A percentile compares a stretch with the other conserved stretches of the same genome.
These are phyloP conservation scores for Darevskia nairensis DNA, from an alignment of 2,797 vertebrate genomes.

Conservation along the genomic window DNA sequence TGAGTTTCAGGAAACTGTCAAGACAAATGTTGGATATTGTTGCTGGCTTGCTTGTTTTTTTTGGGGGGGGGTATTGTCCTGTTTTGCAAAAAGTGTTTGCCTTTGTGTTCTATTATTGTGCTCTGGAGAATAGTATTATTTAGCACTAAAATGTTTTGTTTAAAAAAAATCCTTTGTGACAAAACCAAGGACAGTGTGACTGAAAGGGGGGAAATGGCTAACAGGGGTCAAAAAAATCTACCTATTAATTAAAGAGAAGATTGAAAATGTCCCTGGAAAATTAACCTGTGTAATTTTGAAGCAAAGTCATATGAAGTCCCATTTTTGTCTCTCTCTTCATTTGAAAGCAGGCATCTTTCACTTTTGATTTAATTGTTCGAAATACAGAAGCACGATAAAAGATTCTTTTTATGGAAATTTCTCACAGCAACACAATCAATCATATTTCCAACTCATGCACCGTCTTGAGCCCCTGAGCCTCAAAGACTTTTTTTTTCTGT, in stretches of 20 bases:
- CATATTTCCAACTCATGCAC: constrained; percentile 80
- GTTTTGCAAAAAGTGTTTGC: neutral
- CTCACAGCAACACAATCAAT: constrained; percentile 82
- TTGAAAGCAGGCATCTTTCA: constrained; percentile 73
- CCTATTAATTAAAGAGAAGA: constrained; percentile 41
- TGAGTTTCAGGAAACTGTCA: neutral
- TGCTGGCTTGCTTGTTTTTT: neutral
- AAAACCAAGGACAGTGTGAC: constrained; percentile 7
- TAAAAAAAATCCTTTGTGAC: neutral
- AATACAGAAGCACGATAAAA: constrained; percentile 78
- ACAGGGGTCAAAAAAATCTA: neutral
- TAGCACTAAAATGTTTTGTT: neutral
- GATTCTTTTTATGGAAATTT: constrained; percentile 84
- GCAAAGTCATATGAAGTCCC: constrained; percentile 57
- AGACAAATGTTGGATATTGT: neutral
- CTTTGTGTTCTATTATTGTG: neutral
- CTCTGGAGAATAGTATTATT: neutral
- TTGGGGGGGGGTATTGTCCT: neutral
- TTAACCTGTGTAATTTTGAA: neutral
- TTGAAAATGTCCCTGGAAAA: constrained; percentile 35
- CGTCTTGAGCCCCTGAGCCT: constrained; percentile 81
- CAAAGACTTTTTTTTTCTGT: constrained; percentile 79
- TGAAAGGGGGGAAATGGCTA: neutral
- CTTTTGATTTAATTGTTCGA: constrained; percentile 82
- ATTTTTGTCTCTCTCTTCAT: constrained; percentile 66